These are phyloP conservation scores for Drosophila neoperkinsi DNA, from an alignment of 2,888 invertebrate species.

Conservation along the genomic window DNA sequence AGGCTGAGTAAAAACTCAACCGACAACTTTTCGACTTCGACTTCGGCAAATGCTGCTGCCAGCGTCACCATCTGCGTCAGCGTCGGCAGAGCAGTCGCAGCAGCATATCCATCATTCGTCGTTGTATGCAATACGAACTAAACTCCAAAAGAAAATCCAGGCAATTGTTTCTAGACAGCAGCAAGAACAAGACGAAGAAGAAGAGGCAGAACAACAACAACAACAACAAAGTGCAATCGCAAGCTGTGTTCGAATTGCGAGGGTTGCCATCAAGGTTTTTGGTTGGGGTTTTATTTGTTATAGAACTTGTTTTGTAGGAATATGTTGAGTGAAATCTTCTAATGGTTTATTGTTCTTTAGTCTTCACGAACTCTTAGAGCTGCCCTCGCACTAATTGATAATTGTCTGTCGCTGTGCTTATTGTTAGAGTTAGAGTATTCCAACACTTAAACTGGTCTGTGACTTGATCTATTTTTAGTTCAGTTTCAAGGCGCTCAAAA, in stretches of 20 bases:
- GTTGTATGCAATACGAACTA: constrained; percentile 54
- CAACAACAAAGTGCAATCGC: constrained; percentile 39
- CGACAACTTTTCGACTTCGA: constrained; percentile 72
- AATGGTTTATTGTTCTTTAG: too few relatives aligned
- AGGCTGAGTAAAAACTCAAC: constrained; percentile 70
- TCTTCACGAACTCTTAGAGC: neutral
- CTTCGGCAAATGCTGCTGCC: constrained; percentile 45
- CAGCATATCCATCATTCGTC: constrained; percentile 72
- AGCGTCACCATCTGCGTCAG: constrained; percentile 2
- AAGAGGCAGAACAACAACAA: constrained; percentile 8
- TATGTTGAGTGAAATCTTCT: too few relatives aligned
- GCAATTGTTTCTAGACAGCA: constrained; percentile 53
- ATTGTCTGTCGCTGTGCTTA: constrained; percentile 31
- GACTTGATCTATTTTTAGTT: constrained; percentile 74
- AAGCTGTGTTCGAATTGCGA: constrained; percentile 40
- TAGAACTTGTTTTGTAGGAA: too few relatives aligned
- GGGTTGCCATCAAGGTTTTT: constrained; percentile 12
- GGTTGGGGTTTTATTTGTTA: too few relatives aligned
- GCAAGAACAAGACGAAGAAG: constrained; percentile 21
- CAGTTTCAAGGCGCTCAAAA: constrained; percentile 29
- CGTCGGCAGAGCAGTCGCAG: constrained; percentile 25
- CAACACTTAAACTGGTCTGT: constrained; percentile 63
- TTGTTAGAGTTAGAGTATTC: constrained; percentile 51
- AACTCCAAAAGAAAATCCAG: constrained; percentile 43
- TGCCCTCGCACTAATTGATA: constrained; percentile 41